These are phyloP conservation scores for Potorous gilbertii DNA, from an alignment of 2,797 vertebrate genomes.

Conservation along the genomic window DNA sequence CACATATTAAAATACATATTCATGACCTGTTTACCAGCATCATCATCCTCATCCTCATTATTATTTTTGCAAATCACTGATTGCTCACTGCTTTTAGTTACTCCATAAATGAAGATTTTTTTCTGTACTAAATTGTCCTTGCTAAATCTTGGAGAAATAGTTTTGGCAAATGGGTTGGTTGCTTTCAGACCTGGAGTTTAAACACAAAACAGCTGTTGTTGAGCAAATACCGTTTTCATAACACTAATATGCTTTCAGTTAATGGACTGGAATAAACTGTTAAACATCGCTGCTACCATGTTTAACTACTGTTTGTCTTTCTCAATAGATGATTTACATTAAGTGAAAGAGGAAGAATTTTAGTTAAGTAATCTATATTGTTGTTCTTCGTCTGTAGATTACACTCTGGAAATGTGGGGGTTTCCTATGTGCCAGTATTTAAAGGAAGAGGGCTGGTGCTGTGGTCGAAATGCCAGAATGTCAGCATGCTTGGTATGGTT, in stretches of 20 bases:
- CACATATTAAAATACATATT: not conserved
- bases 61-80: not conserved
- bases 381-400: conserved; percentile 78
- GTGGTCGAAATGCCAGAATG: conserved; percentile 89
- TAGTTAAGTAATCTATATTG: conserved; percentile 58
- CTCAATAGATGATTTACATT: conserved; percentile 59
- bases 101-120: conserved; percentile 23
- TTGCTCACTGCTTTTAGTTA: conserved; percentile 43
- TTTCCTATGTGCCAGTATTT: conserved; percentile 88
- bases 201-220: conserved; percentile 68
- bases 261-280: conserved; percentile 56
- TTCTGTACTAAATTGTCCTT: conserved; percentile 67
- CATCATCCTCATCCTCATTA: not conserved
- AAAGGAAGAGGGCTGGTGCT: conserved; percentile 84
- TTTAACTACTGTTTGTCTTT: conserved; percentile 74
- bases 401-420: conserved; percentile 80
- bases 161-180: conserved; percentile 74
- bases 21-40: not conserved
- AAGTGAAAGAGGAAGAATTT: conserved; percentile 65
- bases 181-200: conserved; percentile 65
- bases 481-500: conserved; percentile 88
- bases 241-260: conserved; percentile 62
- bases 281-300: conserved; percentile 64
- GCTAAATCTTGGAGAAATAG: conserved; percentile 71
- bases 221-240: conserved; percentile 58